These are phyloP conservation scores for Hyperoplus immaculatus DNA, from an alignment of 2,797 vertebrate species.

Conservation along the genomic window DNA sequence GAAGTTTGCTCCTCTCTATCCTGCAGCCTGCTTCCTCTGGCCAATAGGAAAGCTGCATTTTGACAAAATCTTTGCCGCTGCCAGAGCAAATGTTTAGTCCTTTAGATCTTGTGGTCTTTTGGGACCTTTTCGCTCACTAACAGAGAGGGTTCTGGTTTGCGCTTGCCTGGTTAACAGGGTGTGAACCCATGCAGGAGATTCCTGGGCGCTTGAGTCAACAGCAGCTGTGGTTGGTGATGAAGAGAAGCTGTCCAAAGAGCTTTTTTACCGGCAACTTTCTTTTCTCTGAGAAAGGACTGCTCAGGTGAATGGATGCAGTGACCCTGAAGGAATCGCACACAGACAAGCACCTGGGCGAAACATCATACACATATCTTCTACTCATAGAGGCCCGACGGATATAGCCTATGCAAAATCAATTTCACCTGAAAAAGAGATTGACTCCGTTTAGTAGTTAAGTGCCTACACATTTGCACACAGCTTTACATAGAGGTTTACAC, in stretches of 20 bases:
- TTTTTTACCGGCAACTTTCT: constrained; percentile 64
- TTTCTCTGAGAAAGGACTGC: constrained; percentile 70
- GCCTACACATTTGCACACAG: constrained; percentile 23
- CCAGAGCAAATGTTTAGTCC: constrained; percentile 40
- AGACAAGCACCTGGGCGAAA: constrained; percentile 32
- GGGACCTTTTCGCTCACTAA: constrained; percentile 30
- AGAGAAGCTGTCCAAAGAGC: constrained; percentile 73
- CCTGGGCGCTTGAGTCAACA: constrained; percentile 80
- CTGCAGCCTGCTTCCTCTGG: background rate
- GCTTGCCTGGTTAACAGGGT: constrained; percentile 66
- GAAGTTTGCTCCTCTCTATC: background rate
- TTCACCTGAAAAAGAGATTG: constrained; percentile 26
- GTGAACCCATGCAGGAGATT: constrained; percentile 77
- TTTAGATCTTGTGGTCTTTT: constrained; percentile 42
- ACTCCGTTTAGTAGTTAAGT: constrained; percentile 15
- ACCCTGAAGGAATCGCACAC: constrained; percentile 72
- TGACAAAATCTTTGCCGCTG: background rate
- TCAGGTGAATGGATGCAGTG: constrained; percentile 82
- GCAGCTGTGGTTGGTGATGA: constrained; percentile 80
- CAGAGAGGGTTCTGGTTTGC: constrained; percentile 36
- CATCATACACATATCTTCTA: background rate
- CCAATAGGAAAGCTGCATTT: background rate
- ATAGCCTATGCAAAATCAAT: constrained; percentile 1
- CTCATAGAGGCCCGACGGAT: constrained; percentile 26
- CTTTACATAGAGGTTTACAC: constrained; percentile 14